phyloP scores from a whole-genome alignment of 2,888 invertebrate species.

The Ischnus inquisitorius region DNA sequence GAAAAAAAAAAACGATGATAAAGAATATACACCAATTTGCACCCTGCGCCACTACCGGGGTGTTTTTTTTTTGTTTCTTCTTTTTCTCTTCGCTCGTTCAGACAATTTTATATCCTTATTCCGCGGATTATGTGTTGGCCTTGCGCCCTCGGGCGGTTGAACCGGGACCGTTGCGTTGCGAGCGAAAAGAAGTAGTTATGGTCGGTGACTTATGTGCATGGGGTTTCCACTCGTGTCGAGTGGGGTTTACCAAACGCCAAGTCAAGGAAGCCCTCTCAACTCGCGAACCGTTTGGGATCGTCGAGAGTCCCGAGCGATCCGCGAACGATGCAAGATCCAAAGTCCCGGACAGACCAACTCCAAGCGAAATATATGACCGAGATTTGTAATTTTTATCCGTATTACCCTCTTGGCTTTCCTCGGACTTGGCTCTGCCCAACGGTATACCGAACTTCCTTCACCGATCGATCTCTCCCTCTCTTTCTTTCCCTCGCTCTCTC shows the following conservation, averaged over 20 bases:
- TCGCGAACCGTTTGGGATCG: constrained; percentile 25
- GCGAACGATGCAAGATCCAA: constrained; percentile 37
- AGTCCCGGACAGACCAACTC: constrained; percentile 79
- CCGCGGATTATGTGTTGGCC: not conserved
- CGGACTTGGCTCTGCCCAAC: constrained; percentile 32
- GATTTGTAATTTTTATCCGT: constrained; percentile 79
- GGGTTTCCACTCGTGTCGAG: constrained; percentile 48
- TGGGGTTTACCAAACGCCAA: not conserved
- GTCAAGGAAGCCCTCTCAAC: constrained; percentile 21
- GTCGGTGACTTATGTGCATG: constrained; percentile 44
- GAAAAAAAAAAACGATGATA: constrained; percentile 23
- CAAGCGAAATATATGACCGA: constrained; percentile 75
- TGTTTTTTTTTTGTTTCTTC: too few relatives aligned
- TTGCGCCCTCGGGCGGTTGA: not conserved
- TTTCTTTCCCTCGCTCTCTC: constrained; percentile 46
- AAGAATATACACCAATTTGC: constrained; percentile 38
- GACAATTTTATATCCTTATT: constrained; percentile 20
- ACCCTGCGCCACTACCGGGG: not conserved
- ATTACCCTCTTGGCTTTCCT: constrained; percentile 51
- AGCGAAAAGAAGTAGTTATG: constrained; percentile 48
- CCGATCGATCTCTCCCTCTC: constrained; percentile 45
- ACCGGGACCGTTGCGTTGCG: not conserved
- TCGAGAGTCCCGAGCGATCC: not conserved
- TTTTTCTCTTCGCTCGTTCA: not conserved
- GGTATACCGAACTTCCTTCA: constrained; percentile 15